A percentile compares a stretch with the other conserved stretches of the same genome.
Conservation (phyloP, 2,888 invertebrate genomes). For the Andrena fulva region DNA sequence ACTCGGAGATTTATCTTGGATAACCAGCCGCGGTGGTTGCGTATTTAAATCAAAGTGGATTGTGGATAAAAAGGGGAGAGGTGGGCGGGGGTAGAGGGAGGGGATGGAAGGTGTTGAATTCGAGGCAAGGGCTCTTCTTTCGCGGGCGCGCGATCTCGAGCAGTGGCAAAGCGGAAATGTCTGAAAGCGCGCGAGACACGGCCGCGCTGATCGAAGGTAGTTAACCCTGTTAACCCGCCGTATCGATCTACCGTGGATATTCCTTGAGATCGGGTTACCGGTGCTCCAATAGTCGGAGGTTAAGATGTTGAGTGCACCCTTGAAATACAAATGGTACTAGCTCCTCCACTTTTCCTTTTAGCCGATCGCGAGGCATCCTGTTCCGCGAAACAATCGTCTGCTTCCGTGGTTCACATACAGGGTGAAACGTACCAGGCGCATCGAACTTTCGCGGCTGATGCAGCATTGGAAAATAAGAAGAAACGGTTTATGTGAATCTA, state of each 20-base stretch:
- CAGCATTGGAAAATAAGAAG: too few species aligned
- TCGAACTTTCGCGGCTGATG: too few species aligned
- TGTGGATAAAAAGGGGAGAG: constrained; percentile 28
- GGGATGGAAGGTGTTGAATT: constrained; percentile 50
- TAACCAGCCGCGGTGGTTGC: constrained; percentile 65
- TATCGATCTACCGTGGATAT: constrained; percentile 64
- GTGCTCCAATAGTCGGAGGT: constrained; percentile 56
- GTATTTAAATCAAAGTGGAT: constrained; percentile 72
- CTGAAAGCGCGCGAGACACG: constrained; percentile 43
- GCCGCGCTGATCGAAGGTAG: constrained; percentile 68
- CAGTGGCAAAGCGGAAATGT: constrained; percentile 32
- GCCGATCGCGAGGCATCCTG: constrained; percentile 26
- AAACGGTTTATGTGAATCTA: too few species aligned
- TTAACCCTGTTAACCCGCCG: constrained; percentile 76
- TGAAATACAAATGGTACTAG: constrained; percentile 65
- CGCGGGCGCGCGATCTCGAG: constrained; percentile 31
- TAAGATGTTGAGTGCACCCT: constrained; percentile 75
- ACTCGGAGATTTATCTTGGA: constrained; percentile 69
- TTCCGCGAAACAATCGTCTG: constrained; percentile 45
- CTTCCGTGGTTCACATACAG: background rate
- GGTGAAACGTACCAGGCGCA: too few species aligned
- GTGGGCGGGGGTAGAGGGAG: background rate
- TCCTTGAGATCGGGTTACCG: constrained; percentile 72
- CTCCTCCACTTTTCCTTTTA: constrained; percentile 49
- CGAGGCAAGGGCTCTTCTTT: constrained; percentile 60